These are phyloP conservation scores for Anthopleura sola DNA, from an alignment of 64 coral and sea anemone genomes.

Conservation along the genomic window DNA sequence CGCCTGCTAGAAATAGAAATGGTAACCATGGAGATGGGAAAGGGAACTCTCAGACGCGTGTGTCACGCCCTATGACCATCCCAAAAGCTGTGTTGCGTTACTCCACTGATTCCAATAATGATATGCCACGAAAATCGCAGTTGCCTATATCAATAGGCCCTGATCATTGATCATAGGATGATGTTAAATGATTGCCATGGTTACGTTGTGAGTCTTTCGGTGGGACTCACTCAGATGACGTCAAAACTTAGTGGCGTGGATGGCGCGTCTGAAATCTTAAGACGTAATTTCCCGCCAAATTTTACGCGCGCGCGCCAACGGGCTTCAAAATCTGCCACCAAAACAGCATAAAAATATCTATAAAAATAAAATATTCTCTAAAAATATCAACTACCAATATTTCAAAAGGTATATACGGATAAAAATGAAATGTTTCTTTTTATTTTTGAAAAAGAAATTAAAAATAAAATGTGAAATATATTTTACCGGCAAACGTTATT, in stretches of 20 bases:
- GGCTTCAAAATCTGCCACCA: background rate
- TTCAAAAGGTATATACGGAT: background rate
- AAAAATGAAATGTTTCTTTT: background rate
- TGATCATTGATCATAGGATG: background rate
- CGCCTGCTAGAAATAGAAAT: constrained; percentile 16
- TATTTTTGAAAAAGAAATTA: background rate
- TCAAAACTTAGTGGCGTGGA: background rate
- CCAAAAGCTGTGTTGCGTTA: constrained; percentile 80
- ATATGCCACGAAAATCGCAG: constrained; percentile 25
- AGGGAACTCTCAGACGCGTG: background rate
- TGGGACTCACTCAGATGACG: background rate
- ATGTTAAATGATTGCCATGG: background rate
- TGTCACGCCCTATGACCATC: constrained; percentile 60
- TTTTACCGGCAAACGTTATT: background rate
- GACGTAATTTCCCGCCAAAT: background rate
- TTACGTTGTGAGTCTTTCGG: background rate
- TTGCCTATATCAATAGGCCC: constrained; percentile 65
- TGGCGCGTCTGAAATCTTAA: background rate
- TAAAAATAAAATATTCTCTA: background rate
- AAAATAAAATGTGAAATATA: background rate
- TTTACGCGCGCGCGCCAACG: background rate
- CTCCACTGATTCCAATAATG: constrained; percentile 42
- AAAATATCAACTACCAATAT: background rate
- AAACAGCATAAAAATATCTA: background rate
- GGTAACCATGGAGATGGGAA: constrained; percentile 4